These are phyloP conservation scores for Chiloscyllium punctatum DNA, from an alignment of 2,797 vertebrate species.

Conservation along the genomic window DNA sequence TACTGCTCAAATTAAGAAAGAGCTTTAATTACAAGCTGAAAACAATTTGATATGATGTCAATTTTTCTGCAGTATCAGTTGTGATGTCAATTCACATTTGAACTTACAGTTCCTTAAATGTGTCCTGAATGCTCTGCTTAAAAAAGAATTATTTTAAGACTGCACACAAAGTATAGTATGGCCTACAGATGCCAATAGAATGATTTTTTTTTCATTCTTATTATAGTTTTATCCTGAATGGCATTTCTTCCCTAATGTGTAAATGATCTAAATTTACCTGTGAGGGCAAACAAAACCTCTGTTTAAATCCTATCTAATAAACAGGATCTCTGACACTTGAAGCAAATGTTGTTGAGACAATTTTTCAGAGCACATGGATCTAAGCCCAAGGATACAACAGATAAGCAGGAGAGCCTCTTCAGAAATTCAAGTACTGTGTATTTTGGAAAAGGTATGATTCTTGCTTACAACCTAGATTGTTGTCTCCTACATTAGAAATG, in stretches of 20 bases:
- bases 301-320: too few relatives aligned
- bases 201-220: too few relatives aligned
- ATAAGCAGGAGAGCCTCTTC: not conserved
- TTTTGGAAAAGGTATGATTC: not conserved
- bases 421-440: not conserved
- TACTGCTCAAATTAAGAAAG: not conserved
- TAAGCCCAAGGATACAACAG: not conserved
- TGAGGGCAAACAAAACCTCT: too few relatives aligned
- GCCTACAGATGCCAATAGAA: not conserved
- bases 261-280: not conserved
- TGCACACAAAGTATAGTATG: not conserved
- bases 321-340: too few relatives aligned
- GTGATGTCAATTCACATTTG: not conserved
- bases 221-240: not conserved
- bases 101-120: not conserved
- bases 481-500: not conserved
- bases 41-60: not conserved
- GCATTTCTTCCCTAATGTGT: not conserved
- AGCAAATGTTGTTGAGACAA: not conserved
- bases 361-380: not conserved
- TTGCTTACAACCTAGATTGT: not conserved
- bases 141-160: not conserved
- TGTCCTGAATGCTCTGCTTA: not conserved
- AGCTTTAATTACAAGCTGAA: not conserved
- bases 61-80: not conserved